Percentiles rank a stretch among this genome's conserved stretches.
These are phyloP conservation scores for Pachyramphus minor DNA, from an alignment of 2,113 vertebrate genomes.

Conservation along the genomic window DNA sequence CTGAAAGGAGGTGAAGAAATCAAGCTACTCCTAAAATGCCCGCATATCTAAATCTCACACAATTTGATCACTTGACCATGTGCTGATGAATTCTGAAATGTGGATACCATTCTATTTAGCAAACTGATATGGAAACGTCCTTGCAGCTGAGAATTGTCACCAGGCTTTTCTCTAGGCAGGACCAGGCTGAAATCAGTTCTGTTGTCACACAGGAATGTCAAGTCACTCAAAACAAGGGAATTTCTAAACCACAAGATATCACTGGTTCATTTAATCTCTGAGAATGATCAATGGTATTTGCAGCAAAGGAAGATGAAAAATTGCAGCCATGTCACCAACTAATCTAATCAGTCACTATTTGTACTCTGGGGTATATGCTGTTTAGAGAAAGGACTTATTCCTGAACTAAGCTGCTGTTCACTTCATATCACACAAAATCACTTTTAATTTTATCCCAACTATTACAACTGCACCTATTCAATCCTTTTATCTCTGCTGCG, in stretches of 20 bases:
- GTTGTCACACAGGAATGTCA: not conserved
- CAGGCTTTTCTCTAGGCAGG: not conserved
- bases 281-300: not conserved
- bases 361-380: not conserved
- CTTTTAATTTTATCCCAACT: not conserved
- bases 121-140: not conserved
- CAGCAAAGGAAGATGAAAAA: not conserved
- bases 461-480: not conserved
- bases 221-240: not conserved
- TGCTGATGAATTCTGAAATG: not conserved
- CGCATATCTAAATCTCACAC: not conserved
- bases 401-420: not conserved
- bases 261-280: not conserved
- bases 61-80: not conserved
- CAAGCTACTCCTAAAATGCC: not conserved
- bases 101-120: rapidly evolving
- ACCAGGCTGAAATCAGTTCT: not conserved
- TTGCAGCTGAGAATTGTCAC: not conserved
- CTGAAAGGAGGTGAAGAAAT: not conserved
- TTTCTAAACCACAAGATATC: not conserved
- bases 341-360: not conserved
- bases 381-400: not conserved
- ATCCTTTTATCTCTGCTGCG: not conserved
- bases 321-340: not conserved
- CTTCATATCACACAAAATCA: not conserved